Evolutionary conservation across 2,888 invertebrate genomes (phyloP), one percentile per base, ranked within the genome.

Genomic region (Rhogogaster chlorosoma): DNA sequence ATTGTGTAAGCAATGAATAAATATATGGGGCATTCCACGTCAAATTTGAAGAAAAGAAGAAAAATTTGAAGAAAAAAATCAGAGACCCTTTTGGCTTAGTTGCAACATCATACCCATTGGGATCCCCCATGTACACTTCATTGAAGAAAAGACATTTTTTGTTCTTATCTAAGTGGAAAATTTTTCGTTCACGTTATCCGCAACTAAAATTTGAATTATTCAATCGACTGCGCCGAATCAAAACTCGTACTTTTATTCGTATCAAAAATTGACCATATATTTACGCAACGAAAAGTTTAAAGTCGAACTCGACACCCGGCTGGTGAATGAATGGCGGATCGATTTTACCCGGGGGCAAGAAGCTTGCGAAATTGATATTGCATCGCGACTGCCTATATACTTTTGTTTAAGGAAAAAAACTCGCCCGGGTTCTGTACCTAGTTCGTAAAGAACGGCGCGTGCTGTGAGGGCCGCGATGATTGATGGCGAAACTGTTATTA

Each of bases 401-500:
- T 73, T 67, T 73, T 22, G 71, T 42, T 42, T n/a, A 38, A 22
- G 42, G 42, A 22, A 73, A 42, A 42, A 42, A 42, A 12, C 32
- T 67, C 67, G 67, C 67, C 26, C 32, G 32, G 32, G 67, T n/a
- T 26, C 45, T n/a, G 29, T n/a, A n/a, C 18, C 29, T 18, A 29
- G n/a, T 77, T 77, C 29, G 73, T 15, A n/a, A 53, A 29, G 29
- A 70, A 36, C 70, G n/a, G 9, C 38, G 32, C 70, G n/a, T 38
- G 38, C 36, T 53, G 9, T 15, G 45, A 32, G 36, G 61, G 80
- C 80, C 36, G 22, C 29, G 29, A 80, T 80, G 80, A 80, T 80
- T 80, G 61, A 80, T 80, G 80, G 61, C 36, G 38, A 61, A 80
- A 80, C 18, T 80, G 80, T 61, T 80, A 80, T 80, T 32, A 61